Evolutionary conservation across 2,888 invertebrate species (phyloP), one percentile per base, ranked within the genome.

Genomic region (Aleiodes testaceus): DNA sequence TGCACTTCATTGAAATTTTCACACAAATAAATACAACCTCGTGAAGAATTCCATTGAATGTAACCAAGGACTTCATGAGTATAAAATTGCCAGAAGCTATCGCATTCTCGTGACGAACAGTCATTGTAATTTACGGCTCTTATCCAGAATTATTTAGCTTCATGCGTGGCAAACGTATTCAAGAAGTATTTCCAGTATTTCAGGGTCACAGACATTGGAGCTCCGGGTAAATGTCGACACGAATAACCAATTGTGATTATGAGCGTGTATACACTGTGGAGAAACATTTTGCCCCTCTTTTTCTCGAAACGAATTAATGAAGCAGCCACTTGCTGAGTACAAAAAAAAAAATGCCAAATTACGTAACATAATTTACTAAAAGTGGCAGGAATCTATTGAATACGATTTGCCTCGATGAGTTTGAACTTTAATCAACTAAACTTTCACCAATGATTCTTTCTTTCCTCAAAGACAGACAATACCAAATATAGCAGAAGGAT

Each of bases 1-100:
- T 47, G 47, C 12, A 9, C 36, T 36, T 36, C 36, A 36, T 36
- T 36, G 36, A 36, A 14, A 16, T 47, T 16, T 47, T 47, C 16
- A 47, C 12, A 47, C 47, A 16, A 47, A 47, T 47, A 16, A 47
- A 47, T 47, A 12, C 12, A 63, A 45, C 45, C 18, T 53, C 53
- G 26, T 22, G 53, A 26, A 59, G 42, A 36, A 59, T 59, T 59
- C 42, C 42, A 42, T 42, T 59, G 42, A 59, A 18, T 16, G 4
- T 42, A 59, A 36, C 42, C 36, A 59, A 18, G 36, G 16, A 36
- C 18, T 59, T 42, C 9, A 59, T 26, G 26, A 26, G 26, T 2
- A 36, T 36, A 36, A 18, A 59, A 59, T 59, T 42, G 42, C 59
- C 59, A 59, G 42, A 18, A 59, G 59, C 59, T 16, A 59, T 59